Conservation (phyloP, 2,888 invertebrate species). For the Drosophila yooni region DNA sequence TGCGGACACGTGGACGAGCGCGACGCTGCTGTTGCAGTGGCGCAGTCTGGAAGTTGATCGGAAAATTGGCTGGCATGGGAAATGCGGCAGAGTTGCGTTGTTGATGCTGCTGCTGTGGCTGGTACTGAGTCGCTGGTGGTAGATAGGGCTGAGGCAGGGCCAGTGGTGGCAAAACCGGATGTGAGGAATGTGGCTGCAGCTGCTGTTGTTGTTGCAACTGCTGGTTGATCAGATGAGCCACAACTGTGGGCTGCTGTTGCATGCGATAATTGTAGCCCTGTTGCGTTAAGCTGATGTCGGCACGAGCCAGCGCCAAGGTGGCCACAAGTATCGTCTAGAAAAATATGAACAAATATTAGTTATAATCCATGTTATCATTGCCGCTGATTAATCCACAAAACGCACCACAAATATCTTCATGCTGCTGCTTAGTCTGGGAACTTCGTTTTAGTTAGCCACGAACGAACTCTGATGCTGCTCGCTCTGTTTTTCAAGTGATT, state of each 20-base stretch:
- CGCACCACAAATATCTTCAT: slow-evolving; percentile 84
- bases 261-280: slow-evolving; percentile 71
- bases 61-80: slow-evolving; percentile 74
- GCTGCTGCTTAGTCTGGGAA: slow-evolving; percentile 73
- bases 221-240: slow-evolving; percentile 57
- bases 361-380: slow-evolving; percentile 40
- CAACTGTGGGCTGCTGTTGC: slow-evolving; percentile 62
- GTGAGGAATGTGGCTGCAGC: slow-evolving; percentile 48
- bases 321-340: slow-evolving; percentile 74
- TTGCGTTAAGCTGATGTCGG: slow-evolving; percentile 75
- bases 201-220: slow-evolving; percentile 67
- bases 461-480: slow-evolving; percentile 34
- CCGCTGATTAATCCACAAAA: slow-evolving; percentile 38
- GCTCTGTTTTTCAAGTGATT: slow-evolving; percentile 65
- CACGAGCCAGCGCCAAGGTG: slow-evolving; percentile 55
- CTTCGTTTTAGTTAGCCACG: slow-evolving; percentile 72
- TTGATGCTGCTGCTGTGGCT: slow-evolving; percentile 31
- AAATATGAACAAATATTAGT: slow-evolving; percentile 7
- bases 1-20: slow-evolving; percentile 71
- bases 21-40: slow-evolving; percentile 72
- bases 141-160: slow-evolving; percentile 68
- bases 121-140: slow-evolving; percentile 57
- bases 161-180: slow-evolving; percentile 62
- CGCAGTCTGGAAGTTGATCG: slow-evolving; percentile 72
- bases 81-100: slow-evolving; percentile 30